Evolutionary conservation across 2,797 vertebrate genomes (phyloP).

Genomic region (Scolopax rusticola): DNA sequence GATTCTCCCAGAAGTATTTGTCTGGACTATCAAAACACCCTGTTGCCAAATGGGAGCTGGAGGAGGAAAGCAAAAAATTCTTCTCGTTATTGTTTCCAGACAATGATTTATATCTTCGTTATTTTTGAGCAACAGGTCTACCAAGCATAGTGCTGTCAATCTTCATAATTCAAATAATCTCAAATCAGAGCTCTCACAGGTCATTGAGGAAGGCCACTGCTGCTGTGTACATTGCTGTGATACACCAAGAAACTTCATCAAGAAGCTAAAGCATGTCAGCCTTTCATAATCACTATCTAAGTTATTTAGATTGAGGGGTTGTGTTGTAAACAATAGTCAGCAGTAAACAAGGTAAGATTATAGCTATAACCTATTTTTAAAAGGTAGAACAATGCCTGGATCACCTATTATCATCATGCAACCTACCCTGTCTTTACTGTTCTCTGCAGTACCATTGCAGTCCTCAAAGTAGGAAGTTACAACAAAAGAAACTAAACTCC

Average conservation of each 20-base stretch:
- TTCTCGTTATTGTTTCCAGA: neutral
- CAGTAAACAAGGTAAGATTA: neutral
- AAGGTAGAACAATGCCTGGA: neutral
- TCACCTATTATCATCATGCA: fast-evolving
- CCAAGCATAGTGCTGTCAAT: neutral
- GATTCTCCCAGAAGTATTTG: slow-evolving; percentile 20
- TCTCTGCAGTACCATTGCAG: neutral
- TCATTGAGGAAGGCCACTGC: neutral
- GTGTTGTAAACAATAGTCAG: neutral
- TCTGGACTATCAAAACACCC: neutral
- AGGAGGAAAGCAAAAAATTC: neutral
- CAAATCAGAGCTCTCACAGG: neutral
- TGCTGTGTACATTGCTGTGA: neutral
- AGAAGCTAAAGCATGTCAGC: neutral
- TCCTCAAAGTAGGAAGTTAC: neutral
- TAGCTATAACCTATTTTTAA: neutral
- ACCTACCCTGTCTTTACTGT: neutral
- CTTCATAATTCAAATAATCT: neutral
- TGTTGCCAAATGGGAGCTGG: neutral
- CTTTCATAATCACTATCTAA: neutral
- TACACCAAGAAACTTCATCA: neutral
- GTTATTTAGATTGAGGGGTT: neutral
- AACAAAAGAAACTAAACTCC: neutral
- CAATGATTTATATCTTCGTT: neutral
- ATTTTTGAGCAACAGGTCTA: neutral